Conservation (phyloP, 2,797 vertebrate species). For the Myotis myotis region DNA sequence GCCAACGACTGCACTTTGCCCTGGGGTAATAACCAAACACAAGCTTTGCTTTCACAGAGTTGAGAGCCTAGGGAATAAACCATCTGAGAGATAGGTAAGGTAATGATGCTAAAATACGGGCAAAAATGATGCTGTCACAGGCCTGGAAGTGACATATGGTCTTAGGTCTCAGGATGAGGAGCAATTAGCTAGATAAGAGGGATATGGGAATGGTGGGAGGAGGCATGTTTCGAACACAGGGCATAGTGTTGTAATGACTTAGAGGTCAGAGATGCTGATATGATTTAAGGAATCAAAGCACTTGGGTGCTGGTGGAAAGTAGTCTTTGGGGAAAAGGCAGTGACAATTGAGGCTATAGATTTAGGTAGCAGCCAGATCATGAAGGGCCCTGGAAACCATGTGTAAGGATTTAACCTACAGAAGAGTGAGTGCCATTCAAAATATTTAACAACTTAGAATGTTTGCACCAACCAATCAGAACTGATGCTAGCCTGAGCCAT, state of each 20-base stretch:
- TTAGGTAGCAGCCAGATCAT: background rate
- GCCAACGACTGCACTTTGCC: background rate
- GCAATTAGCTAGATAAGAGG: background rate
- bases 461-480: background rate
- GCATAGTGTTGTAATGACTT: background rate
- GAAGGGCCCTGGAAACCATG: background rate
- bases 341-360: background rate
- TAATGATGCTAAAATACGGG: background rate
- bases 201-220: accelerated
- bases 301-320: background rate
- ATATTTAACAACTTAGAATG: background rate
- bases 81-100: background rate
- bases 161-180: background rate
- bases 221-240: background rate
- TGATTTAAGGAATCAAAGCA: background rate
- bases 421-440: background rate
- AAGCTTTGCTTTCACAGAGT: background rate
- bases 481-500: background rate
- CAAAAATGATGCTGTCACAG: background rate
- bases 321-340: background rate
- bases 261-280: background rate
- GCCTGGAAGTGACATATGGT: background rate
- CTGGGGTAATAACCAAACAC: background rate
- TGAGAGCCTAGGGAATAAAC: background rate
- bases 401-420: background rate